Base-by-base conservation (phyloP, 1,140 invertebrate species). In the Bombus impatiens region DNA sequence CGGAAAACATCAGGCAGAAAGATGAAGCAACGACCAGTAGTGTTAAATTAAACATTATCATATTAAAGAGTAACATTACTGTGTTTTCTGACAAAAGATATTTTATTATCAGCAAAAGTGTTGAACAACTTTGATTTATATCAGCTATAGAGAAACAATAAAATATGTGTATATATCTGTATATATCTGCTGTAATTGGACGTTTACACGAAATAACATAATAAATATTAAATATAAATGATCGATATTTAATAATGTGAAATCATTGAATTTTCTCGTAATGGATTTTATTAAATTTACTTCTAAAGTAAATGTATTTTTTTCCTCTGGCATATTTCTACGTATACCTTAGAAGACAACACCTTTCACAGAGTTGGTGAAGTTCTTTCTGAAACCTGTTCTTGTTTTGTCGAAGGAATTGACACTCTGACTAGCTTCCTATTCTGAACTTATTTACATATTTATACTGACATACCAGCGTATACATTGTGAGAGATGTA, bases 371-470 rank as follows among this genome's bases (percentile, higher is more conserved):
- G 79, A 75, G 81, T 86, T 78, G 76, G 80, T 86, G 47, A 86
- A 87, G 75, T 68, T 84, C 83, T 53, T 71, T 79, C 80, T 68
- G 80, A 67, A 91, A 91, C 90, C 89, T 89, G 90, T 91, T 91
- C 72, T 88, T 78, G 82, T 91, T 91, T 91, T 91, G 81, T 82
- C 80, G 90, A 87, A 89, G 87, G 83, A 86, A 80, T 57, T 81
- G 76, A 86, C 80, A 67, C 35, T 44, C 62, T 47, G 71, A 47
- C 86, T 79, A 80, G 79, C 84, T 91, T 90, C 90, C 90, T 79
- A 82, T 86, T 87, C 82, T 44, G 47, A 78, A 35, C 75, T 78
- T 87, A 91, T 91, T 88, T 87, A 84, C 89, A 86, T 88, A 88
- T 90, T 88, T 85, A 79, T 77, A 85, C 80, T 87, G 74, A 87